phyloP scores from a whole-genome alignment of 2,888 invertebrate genomes.

The Ditula angustiorana region DNA sequence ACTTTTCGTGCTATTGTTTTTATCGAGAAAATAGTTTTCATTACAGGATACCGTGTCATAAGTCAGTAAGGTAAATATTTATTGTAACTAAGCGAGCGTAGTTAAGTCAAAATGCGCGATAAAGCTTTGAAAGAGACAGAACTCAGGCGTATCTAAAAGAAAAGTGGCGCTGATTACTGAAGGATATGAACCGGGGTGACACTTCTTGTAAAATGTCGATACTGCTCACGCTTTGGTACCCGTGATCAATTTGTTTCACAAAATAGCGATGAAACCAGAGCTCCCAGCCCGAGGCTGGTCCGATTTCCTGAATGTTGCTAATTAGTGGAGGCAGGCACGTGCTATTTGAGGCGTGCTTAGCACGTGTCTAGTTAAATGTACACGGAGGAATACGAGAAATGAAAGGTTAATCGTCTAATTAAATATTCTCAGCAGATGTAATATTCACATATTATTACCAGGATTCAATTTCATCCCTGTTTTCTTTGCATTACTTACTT shows the following conservation, averaged over 20 bases:
- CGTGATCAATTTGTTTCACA: not conserved
- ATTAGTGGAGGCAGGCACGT: not conserved
- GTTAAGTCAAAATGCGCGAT: too few species aligned
- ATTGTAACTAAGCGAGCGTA: too few species aligned
- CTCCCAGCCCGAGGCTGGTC: not conserved
- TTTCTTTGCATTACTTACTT: not conserved
- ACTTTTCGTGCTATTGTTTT: too few species aligned
- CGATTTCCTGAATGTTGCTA: not conserved
- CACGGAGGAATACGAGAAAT: not conserved
- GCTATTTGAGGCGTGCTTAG: not conserved
- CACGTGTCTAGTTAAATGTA: not conserved
- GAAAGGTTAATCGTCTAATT: slow-evolving; percentile 16
- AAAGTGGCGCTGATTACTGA: too few species aligned
- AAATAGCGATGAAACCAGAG: not conserved
- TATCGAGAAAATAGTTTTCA: too few species aligned
- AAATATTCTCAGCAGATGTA: not conserved
- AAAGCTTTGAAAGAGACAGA: too few species aligned
- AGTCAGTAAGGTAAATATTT: too few species aligned
- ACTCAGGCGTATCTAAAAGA: too few species aligned
- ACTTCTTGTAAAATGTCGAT: too few species aligned
- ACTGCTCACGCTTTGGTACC: too few species aligned
- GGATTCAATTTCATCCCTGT: not conserved
- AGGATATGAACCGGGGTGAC: too few species aligned
- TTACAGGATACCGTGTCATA: too few species aligned
- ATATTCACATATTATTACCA: not conserved